Conservation (phyloP, 2,888 invertebrate species). For the Dynastes grantii region DNA sequence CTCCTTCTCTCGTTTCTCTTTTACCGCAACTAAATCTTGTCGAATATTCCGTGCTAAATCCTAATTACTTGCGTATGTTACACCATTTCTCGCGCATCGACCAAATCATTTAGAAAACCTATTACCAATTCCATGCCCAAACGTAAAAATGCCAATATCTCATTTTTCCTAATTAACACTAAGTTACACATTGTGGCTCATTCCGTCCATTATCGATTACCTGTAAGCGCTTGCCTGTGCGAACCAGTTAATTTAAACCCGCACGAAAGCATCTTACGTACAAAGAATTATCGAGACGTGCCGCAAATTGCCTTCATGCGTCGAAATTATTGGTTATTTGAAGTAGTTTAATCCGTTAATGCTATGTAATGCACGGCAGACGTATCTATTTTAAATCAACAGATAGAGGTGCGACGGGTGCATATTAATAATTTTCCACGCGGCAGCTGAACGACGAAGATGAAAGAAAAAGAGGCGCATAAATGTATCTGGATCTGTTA, state of each 20-base stretch:
- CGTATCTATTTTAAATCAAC: slow-evolving; percentile 14
- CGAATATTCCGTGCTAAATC: too few relatives aligned
- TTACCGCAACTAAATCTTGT: too few relatives aligned
- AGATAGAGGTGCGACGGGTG: slow-evolving; percentile 20
- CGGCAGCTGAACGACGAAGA: slow-evolving; percentile 7
- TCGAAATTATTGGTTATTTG: slow-evolving; percentile 28
- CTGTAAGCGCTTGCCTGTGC: background rate
- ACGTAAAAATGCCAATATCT: background rate
- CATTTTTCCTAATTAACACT: background rate
- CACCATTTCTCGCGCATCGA: too few relatives aligned
- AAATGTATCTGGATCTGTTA: background rate
- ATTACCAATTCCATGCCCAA: too few relatives aligned
- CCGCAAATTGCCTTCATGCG: slow-evolving; percentile 10
- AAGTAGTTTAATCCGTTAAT: slow-evolving; percentile 20
- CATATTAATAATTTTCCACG: slow-evolving; percentile 24
- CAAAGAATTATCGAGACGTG: slow-evolving; percentile 12
- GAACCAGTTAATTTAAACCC: slow-evolving; percentile 7
- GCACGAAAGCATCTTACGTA: slow-evolving; percentile 13
- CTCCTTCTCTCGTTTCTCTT: too few relatives aligned
- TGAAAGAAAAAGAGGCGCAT: background rate
- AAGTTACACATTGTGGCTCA: background rate
- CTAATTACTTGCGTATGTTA: too few relatives aligned
- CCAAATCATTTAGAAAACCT: too few relatives aligned
- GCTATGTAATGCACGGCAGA: slow-evolving; percentile 6
- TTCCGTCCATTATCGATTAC: slow-evolving; percentile 7